phyloP scores from a whole-genome alignment of 2,888 invertebrate species.

The Caenorhabditis becei region DNA sequence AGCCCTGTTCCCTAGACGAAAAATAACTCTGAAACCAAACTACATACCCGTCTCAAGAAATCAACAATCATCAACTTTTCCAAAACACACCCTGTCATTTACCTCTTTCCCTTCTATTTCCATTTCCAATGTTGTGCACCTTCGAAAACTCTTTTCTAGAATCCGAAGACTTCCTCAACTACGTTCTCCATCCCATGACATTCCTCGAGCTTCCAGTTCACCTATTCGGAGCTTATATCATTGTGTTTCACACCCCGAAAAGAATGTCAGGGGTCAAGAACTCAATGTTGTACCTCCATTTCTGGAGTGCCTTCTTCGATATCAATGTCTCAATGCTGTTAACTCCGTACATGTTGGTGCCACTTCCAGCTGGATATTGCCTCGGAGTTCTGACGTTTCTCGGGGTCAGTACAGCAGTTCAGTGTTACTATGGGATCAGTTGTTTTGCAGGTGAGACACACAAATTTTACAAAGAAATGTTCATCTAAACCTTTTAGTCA shows the following conservation, averaged over 20 bases:
- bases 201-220: slow-evolving; percentile 6
- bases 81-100: no score
- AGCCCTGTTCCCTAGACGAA: no score
- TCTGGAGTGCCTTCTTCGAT: neutral
- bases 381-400: neutral
- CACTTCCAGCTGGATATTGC: neutral
- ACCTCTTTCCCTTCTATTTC: no score
- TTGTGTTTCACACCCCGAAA: neutral
- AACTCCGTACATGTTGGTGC: slow-evolving; percentile 3
- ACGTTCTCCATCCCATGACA: neutral
- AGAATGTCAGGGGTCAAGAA: neutral
- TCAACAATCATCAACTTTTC: no score
- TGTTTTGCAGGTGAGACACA: slow-evolving; percentile 1
- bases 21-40: no score
- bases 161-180: slow-evolving; percentile 1
- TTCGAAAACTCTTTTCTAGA: neutral
- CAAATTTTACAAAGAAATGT: neutral
- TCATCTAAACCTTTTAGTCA: neutral
- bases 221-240: slow-evolving; percentile 9
- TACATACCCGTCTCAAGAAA: no score
- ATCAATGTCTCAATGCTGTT: neutral
- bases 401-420: slow-evolving; percentile 8
- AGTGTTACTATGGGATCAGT: slow-evolving; percentile 7
- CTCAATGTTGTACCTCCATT: neutral
- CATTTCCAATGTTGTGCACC: neutral